Percentiles rank a stretch among this genome's conserved stretches.
phyloP scores from a whole-genome alignment of 2,888 invertebrate genomes.

The Cheilosia vernalis region DNA sequence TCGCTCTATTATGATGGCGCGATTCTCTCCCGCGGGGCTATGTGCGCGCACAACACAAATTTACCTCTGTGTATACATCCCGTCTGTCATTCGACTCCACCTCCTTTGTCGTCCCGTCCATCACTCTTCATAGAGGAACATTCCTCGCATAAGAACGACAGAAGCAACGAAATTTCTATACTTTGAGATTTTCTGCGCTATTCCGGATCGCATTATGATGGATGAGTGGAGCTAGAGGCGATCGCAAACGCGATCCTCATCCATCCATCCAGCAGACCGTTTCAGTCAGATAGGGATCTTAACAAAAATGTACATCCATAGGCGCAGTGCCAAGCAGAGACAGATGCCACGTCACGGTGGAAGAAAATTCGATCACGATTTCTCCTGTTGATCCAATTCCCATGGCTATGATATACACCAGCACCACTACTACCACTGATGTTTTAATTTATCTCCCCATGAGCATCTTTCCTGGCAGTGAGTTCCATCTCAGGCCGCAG shows the following conservation, averaged over 20 bases:
- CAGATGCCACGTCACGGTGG: conserved; percentile 59
- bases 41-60: conserved; percentile 26
- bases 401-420: conserved; percentile 46
- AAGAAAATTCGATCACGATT: conserved; percentile 71
- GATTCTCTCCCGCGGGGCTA: conserved; percentile 16
- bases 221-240: conserved; percentile 51
- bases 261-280: conserved; percentile 31
- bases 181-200: background rate
- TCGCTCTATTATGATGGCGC: conserved; percentile 42
- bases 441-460: conserved; percentile 71
- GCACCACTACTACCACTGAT: conserved; percentile 35
- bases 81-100: conserved; percentile 46
- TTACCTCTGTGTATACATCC: conserved; percentile 19
- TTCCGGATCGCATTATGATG: conserved; percentile 64
- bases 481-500: conserved; percentile 18
- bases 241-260: conserved; percentile 46
- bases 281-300: conserved; percentile 52
- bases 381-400: conserved; percentile 63
- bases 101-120: conserved; percentile 54
- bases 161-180: conserved; percentile 42
- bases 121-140: conserved; percentile 28
- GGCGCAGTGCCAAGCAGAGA: conserved; percentile 37
- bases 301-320: conserved; percentile 45
- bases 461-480: conserved; percentile 28
- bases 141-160: conserved; percentile 5